Evolutionary conservation across 2,797 vertebrate genomes (phyloP).

Genomic region (Sebastes itinus): DNA sequence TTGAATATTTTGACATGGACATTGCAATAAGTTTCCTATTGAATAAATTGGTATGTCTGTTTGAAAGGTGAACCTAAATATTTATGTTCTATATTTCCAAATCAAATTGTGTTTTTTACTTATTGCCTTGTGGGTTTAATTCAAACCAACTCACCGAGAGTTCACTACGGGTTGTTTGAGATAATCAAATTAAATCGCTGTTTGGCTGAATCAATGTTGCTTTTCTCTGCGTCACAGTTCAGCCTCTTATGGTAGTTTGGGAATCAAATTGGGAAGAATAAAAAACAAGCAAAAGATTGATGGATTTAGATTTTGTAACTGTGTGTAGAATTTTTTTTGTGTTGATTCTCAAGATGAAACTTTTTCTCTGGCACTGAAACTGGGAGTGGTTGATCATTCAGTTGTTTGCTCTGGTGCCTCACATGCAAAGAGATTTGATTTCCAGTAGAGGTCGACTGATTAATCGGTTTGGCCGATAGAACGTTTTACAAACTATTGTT

Average conservation of each 20-base stretch:
- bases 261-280: slow-evolving; percentile 15
- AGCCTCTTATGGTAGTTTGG: slow-evolving; percentile 1
- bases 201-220: slow-evolving; percentile 29
- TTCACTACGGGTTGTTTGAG: slow-evolving; percentile 18
- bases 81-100: slow-evolving; percentile 4
- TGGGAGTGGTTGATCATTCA: not conserved
- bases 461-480: no score
- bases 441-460: not conserved
- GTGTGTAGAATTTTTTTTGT: not conserved
- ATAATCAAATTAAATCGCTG: slow-evolving; percentile 44
- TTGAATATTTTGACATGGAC: not conserved
- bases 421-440: slow-evolving; percentile 14
- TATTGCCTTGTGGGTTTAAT: slow-evolving; percentile 25
- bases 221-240: slow-evolving; percentile 34
- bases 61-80: slow-evolving; percentile 10
- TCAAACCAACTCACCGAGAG: slow-evolving; percentile 14
- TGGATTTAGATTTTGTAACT: not conserved
- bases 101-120: slow-evolving; percentile 15
- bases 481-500: no score
- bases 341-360: not conserved
- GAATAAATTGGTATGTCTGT: not conserved
- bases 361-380: not conserved
- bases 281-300: slow-evolving; percentile 29
- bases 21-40: slow-evolving; percentile 5
- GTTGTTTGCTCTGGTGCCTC: not conserved